Conservation (phyloP, 2,113 vertebrate species). For the Antechinus flavipes region DNA sequence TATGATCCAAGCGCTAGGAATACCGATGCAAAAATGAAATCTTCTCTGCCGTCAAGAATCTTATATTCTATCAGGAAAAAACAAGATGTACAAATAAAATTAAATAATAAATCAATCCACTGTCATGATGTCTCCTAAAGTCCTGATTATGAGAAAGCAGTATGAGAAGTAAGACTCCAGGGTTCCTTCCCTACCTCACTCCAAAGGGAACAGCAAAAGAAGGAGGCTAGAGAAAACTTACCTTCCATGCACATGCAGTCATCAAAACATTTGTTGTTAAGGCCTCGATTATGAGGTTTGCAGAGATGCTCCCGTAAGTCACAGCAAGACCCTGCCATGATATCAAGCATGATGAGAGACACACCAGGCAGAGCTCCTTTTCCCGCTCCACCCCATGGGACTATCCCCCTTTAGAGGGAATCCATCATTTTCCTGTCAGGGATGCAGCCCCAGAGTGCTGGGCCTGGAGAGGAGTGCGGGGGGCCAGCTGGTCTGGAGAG, state of each 20-base stretch:
- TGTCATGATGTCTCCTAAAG: background rate
- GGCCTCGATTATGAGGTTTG: conserved; percentile 94
- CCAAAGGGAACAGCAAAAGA: background rate
- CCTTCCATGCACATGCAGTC: conserved; percentile 99
- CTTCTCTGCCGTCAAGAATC: background rate
- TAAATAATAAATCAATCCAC: background rate
- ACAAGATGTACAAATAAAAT: background rate
- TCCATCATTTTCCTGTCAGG: conserved; percentile 31
- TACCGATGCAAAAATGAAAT: background rate
- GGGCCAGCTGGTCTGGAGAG: conserved; percentile 55
- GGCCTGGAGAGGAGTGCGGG: background rate
- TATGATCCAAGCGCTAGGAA: background rate
- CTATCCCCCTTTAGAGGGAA: background rate
- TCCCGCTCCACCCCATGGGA: rapidly evolving
- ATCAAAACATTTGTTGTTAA: conserved; percentile 99
- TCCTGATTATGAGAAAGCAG: background rate
- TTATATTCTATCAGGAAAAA: background rate
- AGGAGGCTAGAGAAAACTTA: conserved; percentile 76
- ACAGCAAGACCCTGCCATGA: conserved; percentile 92
- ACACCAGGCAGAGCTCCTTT: background rate
- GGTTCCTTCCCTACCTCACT: background rate
- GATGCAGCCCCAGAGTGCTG: background rate
- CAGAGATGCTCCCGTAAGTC: conserved; percentile 95
- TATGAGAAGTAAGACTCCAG: background rate
- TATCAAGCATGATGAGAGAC: background rate